These are phyloP conservation scores for Crossaster papposus DNA, from an alignment of 53 echinoderm and acorn worm species.

Conservation along the genomic window DNA sequence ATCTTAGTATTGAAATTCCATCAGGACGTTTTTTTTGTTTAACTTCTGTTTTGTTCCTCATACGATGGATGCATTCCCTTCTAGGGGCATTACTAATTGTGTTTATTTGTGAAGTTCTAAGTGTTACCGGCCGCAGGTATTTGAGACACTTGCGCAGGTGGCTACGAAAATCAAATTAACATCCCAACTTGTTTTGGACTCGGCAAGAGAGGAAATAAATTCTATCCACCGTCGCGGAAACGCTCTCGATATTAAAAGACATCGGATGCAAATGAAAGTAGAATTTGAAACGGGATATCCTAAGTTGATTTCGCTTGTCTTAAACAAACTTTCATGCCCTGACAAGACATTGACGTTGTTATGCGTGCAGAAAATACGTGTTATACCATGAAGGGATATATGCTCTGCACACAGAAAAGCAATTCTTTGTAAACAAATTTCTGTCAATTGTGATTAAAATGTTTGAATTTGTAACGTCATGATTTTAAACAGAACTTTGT, in stretches of 20 bases:
- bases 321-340: neutral
- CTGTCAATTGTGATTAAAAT: neutral
- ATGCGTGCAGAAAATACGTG: neutral
- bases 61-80: neutral
- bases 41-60: neutral
- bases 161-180: conserved; percentile 21
- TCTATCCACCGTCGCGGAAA: neutral
- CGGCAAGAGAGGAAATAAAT: neutral
- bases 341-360: neutral
- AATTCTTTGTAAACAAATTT: neutral
- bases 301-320: conserved; percentile 1
- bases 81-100: neutral
- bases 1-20: neutral
- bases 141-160: neutral
- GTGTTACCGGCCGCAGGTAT: neutral
- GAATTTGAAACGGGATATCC: neutral
- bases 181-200: neutral
- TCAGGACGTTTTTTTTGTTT: neutral
- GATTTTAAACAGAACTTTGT: too few species aligned
- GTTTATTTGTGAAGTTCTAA: neutral
- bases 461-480: too few species aligned
- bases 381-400: neutral
- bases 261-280: neutral
- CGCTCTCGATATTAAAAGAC: neutral
- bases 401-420: neutral